phyloP scores from a whole-genome alignment of 2,888 invertebrate genomes.

The Archips crataeganus region DNA sequence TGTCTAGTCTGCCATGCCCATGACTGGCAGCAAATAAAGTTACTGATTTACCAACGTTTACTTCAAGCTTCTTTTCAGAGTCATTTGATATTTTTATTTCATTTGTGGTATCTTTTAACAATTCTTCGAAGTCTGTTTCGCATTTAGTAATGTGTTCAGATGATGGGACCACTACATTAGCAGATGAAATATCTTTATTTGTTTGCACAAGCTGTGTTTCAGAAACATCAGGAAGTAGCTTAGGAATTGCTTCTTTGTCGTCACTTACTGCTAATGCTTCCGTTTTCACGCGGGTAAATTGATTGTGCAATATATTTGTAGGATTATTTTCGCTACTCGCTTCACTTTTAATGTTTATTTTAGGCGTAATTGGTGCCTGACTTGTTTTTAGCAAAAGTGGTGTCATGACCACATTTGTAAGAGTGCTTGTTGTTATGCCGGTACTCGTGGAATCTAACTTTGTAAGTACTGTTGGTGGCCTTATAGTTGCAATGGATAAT shows the following conservation, averaged over 20 bases:
- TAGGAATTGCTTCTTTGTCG: constrained; percentile 47
- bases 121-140: constrained; percentile 82
- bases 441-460: constrained; percentile 67
- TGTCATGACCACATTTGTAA: constrained; percentile 70
- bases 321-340: constrained; percentile 52
- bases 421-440: constrained; percentile 61
- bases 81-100: constrained; percentile 79
- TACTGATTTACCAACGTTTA: constrained; percentile 72
- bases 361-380: constrained; percentile 57
- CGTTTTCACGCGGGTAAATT: constrained; percentile 47
- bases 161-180: constrained; percentile 46
- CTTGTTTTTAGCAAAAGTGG: constrained; percentile 72
- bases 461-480: constrained; percentile 68
- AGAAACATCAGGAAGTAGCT: constrained; percentile 42
- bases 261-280: constrained; percentile 44
- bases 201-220: constrained; percentile 53
- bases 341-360: constrained; percentile 64
- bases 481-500: constrained; percentile 71
- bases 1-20: constrained; percentile 34
- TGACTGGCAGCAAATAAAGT: constrained; percentile 58
- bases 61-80: constrained; percentile 75
- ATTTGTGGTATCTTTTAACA: constrained; percentile 80
- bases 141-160: constrained; percentile 64
- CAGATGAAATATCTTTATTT: constrained; percentile 46
- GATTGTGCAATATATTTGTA: constrained; percentile 48